A percentile compares a stretch with the other conserved stretches of the same genome.
phyloP scores from a whole-genome alignment of 2,113 vertebrate species.

The Ibidorhyncha struthersii region DNA sequence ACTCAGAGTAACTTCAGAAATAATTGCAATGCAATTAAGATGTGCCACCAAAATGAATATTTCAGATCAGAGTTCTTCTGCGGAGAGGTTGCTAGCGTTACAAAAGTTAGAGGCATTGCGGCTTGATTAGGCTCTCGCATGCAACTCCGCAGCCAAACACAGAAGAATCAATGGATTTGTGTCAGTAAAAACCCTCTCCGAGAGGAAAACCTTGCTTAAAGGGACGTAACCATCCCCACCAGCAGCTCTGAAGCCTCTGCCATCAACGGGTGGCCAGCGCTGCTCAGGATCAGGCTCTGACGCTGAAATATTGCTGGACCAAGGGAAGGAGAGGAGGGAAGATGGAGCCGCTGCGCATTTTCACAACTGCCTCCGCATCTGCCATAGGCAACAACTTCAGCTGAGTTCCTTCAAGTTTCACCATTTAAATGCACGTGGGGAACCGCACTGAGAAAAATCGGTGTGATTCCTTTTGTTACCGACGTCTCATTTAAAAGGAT shows the following conservation, averaged over 20 bases:
- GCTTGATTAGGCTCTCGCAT: neutral
- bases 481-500: neutral
- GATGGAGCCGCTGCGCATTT: neutral
- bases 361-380: neutral
- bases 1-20: conserved; percentile 56
- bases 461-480: neutral
- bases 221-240: accelerated
- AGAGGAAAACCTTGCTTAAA: neutral
- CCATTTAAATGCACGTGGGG: accelerated
- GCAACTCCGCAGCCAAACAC: neutral
- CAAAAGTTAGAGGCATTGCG: neutral
- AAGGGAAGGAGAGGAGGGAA: neutral
- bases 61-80: conserved; percentile 39
- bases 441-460: neutral
- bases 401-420: neutral
- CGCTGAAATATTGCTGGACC: neutral
- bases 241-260: neutral
- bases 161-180: neutral
- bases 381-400: neutral
- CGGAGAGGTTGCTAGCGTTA: neutral
- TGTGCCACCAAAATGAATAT: conserved; percentile 52
- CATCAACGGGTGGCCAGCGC: neutral
- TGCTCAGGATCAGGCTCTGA: neutral
- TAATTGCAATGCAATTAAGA: conserved; percentile 68
- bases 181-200: neutral